phyloP scores from a whole-genome alignment of 2,888 invertebrate species.

The Neoascia interrupta region DNA sequence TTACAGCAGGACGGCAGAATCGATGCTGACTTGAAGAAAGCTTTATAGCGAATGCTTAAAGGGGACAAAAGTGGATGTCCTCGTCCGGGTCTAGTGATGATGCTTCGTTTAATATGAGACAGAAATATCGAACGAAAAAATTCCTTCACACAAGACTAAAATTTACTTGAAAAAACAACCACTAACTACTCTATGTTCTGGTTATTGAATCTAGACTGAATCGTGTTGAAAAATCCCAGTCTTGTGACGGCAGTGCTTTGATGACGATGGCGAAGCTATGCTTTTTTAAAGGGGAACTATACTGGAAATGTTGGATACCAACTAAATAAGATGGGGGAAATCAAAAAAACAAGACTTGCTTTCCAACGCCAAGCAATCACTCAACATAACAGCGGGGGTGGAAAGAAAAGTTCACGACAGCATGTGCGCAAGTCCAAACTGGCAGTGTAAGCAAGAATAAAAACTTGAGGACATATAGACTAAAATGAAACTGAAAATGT shows the following conservation, averaged over 20 bases:
- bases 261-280: constrained; percentile 49
- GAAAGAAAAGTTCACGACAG: constrained; percentile 10
- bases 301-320: constrained; percentile 63
- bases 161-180: constrained; percentile 62
- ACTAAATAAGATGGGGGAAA: constrained; percentile 51
- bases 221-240: constrained; percentile 62
- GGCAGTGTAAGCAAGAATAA: background rate
- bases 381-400: constrained; percentile 56
- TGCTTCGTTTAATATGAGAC: constrained; percentile 70
- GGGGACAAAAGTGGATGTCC: constrained; percentile 55
- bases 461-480: no score
- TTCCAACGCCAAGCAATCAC: constrained; percentile 54
- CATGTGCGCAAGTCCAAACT: constrained; percentile 39
- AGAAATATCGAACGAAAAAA: constrained; percentile 58
- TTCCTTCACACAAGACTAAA: constrained; percentile 62
- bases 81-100: constrained; percentile 71
- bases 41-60: constrained; percentile 73
- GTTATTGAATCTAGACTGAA: constrained; percentile 69
- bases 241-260: constrained; percentile 64
- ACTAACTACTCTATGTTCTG: constrained; percentile 67
- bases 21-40: constrained; percentile 76
- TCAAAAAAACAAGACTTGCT: constrained; percentile 38
- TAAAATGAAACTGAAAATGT: no score
- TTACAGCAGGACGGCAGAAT: constrained; percentile 73
- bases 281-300: constrained; percentile 42